Conservation (phyloP, 2,888 invertebrate genomes). For the Stenolophus ochropezus region DNA sequence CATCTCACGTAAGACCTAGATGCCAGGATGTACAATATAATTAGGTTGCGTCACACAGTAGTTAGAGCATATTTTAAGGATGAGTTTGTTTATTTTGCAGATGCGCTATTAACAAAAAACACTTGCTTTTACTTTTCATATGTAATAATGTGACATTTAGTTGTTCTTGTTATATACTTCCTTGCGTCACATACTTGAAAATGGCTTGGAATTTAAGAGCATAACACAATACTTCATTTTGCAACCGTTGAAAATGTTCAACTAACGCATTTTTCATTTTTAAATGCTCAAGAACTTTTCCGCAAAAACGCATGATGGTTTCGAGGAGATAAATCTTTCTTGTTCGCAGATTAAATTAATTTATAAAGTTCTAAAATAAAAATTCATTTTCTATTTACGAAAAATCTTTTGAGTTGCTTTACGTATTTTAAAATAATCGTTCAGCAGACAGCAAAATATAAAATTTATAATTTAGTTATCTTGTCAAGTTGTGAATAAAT, state of each 20-base stretch:
- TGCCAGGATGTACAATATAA: conserved; percentile 33
- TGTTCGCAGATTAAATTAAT: too few species aligned
- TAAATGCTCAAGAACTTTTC: not conserved
- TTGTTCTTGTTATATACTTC: not conserved
- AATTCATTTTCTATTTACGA: too few species aligned
- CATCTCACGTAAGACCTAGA: conserved; percentile 15
- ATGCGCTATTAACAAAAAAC: not conserved
- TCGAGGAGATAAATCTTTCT: too few species aligned
- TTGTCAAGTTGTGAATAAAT: too few species aligned
- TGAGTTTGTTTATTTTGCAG: conserved; percentile 23
- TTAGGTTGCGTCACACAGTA: conserved; percentile 21
- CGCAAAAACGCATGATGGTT: too few species aligned
- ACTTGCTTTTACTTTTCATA: conserved; percentile 19
- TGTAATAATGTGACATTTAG: not conserved
- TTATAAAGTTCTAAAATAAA: too few species aligned
- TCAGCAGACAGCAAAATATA: too few species aligned
- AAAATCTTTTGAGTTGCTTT: too few species aligned
- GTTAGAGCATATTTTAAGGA: conserved; percentile 25
- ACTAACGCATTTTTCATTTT: too few species aligned
- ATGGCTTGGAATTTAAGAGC: not conserved
- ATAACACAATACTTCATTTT: not conserved
- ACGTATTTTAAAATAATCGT: too few species aligned
- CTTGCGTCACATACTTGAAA: not conserved
- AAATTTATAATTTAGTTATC: too few species aligned
- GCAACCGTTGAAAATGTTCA: not conserved